Conservation (phyloP, 2,888 invertebrate species). For the Deilephila elpenor region DNA sequence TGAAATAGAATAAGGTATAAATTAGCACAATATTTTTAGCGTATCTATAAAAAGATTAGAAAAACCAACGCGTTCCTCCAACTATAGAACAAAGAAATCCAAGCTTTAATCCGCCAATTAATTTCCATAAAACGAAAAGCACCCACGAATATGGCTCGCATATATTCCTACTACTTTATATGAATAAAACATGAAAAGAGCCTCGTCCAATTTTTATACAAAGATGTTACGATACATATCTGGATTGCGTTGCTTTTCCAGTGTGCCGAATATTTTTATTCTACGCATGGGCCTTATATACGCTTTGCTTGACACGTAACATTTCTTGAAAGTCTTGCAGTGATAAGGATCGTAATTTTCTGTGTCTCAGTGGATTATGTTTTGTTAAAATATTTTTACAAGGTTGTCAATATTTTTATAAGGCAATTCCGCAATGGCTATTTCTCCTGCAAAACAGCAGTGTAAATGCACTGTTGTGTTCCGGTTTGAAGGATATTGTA, state of each 20-base stretch:
- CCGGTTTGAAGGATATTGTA: too few species aligned
- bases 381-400: too few species aligned
- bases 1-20: background rate
- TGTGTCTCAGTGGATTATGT: background rate
- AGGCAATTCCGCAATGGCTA: too few species aligned
- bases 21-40: background rate
- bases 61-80: background rate
- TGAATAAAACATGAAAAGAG: conserved; percentile 65
- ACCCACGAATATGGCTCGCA: conserved; percentile 49
- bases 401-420: too few species aligned
- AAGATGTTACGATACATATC: conserved; percentile 56
- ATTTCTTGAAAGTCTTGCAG: background rate
- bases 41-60: background rate
- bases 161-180: conserved; percentile 56
- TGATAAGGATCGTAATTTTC: background rate
- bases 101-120: background rate
- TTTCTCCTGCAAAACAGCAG: too few species aligned
- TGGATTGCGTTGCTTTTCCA: conserved; percentile 41
- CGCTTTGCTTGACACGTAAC: background rate
- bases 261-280: background rate
- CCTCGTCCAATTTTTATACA: conserved; percentile 51
- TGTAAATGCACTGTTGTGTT: too few species aligned
- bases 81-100: background rate
- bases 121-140: conserved; percentile 1
- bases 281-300: background rate